Conservation (phyloP, 2,888 invertebrate species). For the Apamea monoglypha region DNA sequence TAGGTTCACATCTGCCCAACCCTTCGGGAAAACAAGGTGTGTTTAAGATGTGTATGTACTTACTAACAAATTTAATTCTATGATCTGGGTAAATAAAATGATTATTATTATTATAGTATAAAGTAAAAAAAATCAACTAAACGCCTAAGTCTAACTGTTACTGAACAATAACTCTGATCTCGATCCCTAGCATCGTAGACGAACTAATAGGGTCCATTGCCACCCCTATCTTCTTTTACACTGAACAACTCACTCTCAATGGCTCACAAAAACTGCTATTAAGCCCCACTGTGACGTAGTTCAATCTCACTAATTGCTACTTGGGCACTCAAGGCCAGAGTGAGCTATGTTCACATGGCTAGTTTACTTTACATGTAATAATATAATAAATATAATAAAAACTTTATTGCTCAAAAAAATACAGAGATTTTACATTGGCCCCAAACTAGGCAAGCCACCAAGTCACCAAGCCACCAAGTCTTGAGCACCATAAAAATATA, state of each 20-base stretch:
- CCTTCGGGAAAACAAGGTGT: background rate
- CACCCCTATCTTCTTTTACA: constrained; percentile 25
- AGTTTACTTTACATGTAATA: constrained; percentile 12
- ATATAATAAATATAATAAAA: no score
- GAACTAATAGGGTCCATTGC: constrained; percentile 9
- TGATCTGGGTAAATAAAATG: no score
- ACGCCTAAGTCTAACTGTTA: background rate
- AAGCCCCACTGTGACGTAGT: background rate
- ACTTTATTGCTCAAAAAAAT: no score
- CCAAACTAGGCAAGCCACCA: no score
- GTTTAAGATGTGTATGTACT: no score
- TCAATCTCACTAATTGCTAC: constrained; percentile 30
- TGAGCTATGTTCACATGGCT: background rate
- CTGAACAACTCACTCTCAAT: constrained; percentile 9
- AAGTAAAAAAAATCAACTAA: background rate
- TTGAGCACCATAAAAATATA: no score
- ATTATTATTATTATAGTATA: no score
- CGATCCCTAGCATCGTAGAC: no score
- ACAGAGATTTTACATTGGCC: no score
- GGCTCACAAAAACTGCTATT: constrained; percentile 23
- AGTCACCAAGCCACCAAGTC: no score
- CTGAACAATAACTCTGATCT: background rate
- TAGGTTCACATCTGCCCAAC: background rate
- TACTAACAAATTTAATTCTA: no score
- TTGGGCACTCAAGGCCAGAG: constrained; percentile 2